Base-by-base conservation (phyloP, 2,888 invertebrate genomes). In the Conus canariensis region DNA sequence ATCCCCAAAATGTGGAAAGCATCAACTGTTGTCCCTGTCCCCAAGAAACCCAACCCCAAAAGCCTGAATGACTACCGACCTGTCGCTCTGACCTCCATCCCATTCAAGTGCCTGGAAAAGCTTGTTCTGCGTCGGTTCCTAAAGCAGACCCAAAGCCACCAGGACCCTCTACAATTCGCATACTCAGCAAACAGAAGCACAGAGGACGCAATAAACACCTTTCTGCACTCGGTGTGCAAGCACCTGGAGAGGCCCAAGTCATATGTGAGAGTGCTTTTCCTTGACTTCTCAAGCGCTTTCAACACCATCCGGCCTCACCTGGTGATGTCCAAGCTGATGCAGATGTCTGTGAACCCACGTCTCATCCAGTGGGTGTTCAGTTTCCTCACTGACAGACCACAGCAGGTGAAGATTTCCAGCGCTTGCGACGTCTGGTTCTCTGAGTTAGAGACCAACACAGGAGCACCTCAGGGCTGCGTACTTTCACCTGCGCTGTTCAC, bases 241-340 rank as follows among this genome's bases (percentile, higher is more conserved):
- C 83, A 83, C 22, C 56, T 16, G 22, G 83, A 83, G 83, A 56
- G 30, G 56, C 83, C 83, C 8, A 58, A 58, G 19, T 22, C 83
- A 3, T 9, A 5, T 9, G 83, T 8, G 45, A 45, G 45, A 45
- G 5, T 83, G 58, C 83, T 58, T 7, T 83, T 83, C 83, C 58
- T 59, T 56, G 83, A 83, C 83, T 83, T 83, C 19, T 83, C 83
- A 30, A 22, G 4, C 12, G 58, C 83, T 22, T 83, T 83, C 83
- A 83, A 83, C 56, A 83, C 83, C 6, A 83, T 83, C 56, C 83
- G 58, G 58, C 83, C 83, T 19, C 83, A 58, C 58, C 16, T 58
- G 83, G 45, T 80, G 16, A 6, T 80, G 80, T 9, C 8, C 7
- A 83, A 83, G 58, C 58, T 83, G 83, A 56, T 58, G 56, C 22